Percentiles rank a stretch among this genome's conserved stretches.
Conservation (phyloP, 2,797 vertebrate species). For the Siniperca undulata region DNA sequence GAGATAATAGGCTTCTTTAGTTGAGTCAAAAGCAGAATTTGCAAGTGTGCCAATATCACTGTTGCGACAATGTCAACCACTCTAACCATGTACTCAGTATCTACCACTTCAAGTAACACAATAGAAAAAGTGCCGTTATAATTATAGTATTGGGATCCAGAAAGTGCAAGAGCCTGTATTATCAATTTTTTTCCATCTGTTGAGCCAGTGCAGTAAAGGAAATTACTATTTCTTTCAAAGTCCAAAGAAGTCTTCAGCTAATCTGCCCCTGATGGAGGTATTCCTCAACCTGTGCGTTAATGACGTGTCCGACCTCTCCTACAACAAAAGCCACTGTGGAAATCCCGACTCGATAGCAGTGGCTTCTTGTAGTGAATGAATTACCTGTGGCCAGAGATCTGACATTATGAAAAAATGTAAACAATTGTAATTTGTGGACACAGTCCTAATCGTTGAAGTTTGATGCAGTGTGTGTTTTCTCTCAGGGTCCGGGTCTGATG, state of each 20-base stretch:
- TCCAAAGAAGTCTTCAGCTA: background rate
- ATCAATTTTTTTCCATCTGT: background rate
- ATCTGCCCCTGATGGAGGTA: background rate
- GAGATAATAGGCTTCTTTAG: background rate
- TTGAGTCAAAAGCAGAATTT: background rate
- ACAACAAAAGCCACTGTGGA: background rate
- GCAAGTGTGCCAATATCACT: no score
- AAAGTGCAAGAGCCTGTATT: no score
- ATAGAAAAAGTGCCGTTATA: background rate
- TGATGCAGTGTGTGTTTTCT: slow-evolving; percentile 15
- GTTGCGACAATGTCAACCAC: no score
- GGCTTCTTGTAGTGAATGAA: background rate
- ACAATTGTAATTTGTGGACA: background rate
- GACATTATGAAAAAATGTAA: background rate
- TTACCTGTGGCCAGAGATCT: background rate
- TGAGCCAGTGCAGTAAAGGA: background rate
- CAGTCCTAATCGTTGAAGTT: background rate
- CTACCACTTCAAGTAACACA: no score
- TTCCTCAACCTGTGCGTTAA: background rate
- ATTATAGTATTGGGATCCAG: background rate
- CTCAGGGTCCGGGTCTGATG: slow-evolving; percentile 91
- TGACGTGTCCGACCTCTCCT: background rate
- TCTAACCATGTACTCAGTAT: no score
- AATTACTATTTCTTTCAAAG: background rate
- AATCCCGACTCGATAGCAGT: background rate